Evolutionary conservation across 2,797 vertebrate genomes (phyloP), one percentile per base, ranked within the genome.

Genomic region (Acrocephalus scirpaceus): DNA sequence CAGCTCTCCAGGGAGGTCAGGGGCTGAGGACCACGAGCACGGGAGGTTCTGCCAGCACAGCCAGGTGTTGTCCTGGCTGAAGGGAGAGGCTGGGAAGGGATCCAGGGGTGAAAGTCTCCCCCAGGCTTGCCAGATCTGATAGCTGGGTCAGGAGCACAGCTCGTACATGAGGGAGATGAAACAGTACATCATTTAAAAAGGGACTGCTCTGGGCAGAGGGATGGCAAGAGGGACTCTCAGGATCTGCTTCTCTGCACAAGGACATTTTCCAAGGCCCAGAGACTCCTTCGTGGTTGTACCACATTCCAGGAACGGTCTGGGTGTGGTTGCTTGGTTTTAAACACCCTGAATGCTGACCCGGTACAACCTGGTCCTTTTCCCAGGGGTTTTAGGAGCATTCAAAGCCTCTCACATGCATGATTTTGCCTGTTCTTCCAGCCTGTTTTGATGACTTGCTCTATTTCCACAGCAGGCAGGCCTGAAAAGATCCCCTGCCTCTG

Each of bases 291-390:
- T 6, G 1, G 0, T 2, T n/a, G 9, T 7, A 34, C 11, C 23
- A 26, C 0, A 0, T 42, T 36, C 61, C 45, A 56, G 5, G 4
- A 20, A 25, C 0, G 1, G n/a, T 8, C 38, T 36, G 18, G 27
- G 30, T 27, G 7, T 4, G 19, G 11, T 5, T 64, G 19, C 42
- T 90, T 1, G 0, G 11, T 25, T 82, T 36, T 45, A 20, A 78
- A 12, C n/a, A 47, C 11, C 23, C 20, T 1, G 2, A 27, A 51
- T 16, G 16, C 15, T 36, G 29, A 26, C 26, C 11, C 16, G 34
- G 18, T 2, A 48, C 1, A 26, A 45, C 9, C 26, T 8, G 40
- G 15, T 20, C 30, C 5, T 75, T 87, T 44, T 69, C 18, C 27
- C 60, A 62, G 21, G 26, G 32, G 10, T 0, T 36, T 22, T 0